phyloP scores from a whole-genome alignment of 2,797 vertebrate species.

The Urocyon cinereoargenteus region DNA sequence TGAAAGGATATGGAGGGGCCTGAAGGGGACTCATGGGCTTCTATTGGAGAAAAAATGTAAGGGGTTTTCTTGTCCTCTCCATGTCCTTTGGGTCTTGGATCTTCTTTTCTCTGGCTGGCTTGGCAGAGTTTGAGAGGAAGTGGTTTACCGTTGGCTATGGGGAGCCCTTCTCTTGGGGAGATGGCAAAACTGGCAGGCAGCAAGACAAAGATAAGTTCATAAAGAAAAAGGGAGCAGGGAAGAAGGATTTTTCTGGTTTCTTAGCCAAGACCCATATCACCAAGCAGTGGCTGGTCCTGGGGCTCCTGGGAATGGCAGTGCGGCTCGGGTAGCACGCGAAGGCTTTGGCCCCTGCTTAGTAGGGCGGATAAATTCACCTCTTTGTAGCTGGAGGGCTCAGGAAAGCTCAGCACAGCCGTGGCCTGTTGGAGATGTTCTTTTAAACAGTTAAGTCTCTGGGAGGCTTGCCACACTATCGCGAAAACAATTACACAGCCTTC shows the following conservation, averaged over 20 bases:
- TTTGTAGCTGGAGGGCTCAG: neutral
- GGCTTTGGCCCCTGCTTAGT: neutral
- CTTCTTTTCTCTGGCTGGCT: constrained; percentile 61
- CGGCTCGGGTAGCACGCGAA: neutral
- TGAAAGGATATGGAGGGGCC: neutral
- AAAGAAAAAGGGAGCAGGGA: constrained; percentile 1
- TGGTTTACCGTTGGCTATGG: constrained; percentile 23
- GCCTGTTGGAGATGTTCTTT: neutral
- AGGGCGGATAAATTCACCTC: neutral
- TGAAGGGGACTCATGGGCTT: neutral
- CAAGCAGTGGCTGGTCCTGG: neutral
- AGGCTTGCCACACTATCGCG: neutral
- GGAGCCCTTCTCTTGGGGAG: neutral
- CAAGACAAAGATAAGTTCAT: neutral
- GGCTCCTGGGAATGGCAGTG: neutral
- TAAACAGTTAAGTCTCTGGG: neutral
- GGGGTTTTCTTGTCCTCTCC: neutral
- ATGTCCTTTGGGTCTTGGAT: neutral
- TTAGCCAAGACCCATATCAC: neutral
- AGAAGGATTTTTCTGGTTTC: neutral
- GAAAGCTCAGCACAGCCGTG: neutral
- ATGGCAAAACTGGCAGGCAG: constrained; percentile 64
- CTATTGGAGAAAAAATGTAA: neutral
- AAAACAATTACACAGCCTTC: neutral
- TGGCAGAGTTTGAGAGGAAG: constrained; percentile 23